These are phyloP conservation scores for Chydorus sphaericus DNA, from an alignment of 2,888 invertebrate species.

Conservation along the genomic window DNA sequence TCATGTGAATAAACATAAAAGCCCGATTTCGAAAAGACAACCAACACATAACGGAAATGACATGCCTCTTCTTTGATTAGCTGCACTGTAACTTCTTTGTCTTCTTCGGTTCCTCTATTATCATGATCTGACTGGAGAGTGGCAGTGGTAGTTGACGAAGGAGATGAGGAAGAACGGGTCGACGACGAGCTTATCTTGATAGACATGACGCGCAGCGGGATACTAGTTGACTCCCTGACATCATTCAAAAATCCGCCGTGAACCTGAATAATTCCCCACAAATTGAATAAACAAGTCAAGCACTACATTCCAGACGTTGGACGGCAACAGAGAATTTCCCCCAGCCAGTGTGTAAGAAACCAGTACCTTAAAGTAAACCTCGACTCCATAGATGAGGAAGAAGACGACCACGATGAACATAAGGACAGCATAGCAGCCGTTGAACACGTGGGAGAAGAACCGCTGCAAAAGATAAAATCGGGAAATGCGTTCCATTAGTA, in stretches of 20 bases:
- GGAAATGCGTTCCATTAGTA: too few species aligned
- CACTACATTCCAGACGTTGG: neutral
- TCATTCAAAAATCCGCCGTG: constrained; percentile 65
- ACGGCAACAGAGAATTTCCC: neutral
- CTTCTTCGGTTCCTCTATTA: neutral
- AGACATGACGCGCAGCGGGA: constrained; percentile 3
- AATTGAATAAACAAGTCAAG: neutral
- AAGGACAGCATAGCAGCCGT: constrained; percentile 81
- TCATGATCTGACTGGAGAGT: neutral
- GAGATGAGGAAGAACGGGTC: neutral
- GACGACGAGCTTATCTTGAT: neutral
- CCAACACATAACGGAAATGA: neutral
- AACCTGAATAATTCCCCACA: constrained; percentile 35
- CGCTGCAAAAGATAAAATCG: constrained; percentile 29
- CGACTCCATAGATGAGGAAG: constrained; percentile 85
- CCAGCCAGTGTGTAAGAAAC: neutral
- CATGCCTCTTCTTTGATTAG: constrained; percentile 2
- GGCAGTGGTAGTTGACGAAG: neutral
- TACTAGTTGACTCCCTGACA: constrained; percentile 36
- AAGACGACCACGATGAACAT: constrained; percentile 79
- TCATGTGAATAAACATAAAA: too few species aligned
- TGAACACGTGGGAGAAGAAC: constrained; percentile 74
- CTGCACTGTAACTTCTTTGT: constrained; percentile 1
- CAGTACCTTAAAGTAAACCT: constrained; percentile 77
- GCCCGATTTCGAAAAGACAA: too few species aligned